Evolutionary conservation across 2,888 invertebrate species (phyloP), one percentile per base, ranked within the genome.

Genomic region (Caenorhabditis zanzibari): DNA sequence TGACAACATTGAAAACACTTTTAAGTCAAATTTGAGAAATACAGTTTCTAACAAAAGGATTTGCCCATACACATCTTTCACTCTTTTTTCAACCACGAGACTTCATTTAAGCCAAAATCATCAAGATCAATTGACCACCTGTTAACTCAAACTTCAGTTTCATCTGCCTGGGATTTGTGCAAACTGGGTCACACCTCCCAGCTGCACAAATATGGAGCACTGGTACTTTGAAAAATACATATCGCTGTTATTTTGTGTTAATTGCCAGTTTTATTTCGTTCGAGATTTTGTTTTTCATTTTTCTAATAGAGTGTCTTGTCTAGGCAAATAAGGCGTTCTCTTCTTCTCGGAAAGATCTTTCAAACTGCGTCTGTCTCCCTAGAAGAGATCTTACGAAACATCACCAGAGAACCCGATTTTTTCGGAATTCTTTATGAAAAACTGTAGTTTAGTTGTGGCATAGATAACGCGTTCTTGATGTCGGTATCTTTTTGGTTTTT

Each of bases 121-220:
- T n/a, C n/a, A n/a, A 38, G 38, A 38, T 38, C 38, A 38, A 10
- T 38, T 12, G 38, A 38, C 38, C 38, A 2, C 19, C 5, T 19
- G 7, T 19, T 19, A 22, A 49, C 19, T 22, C 22, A 49, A 19
- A 49, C 49, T 49, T 49, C 49, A 49, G 22, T 19, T 9, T 19
- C 49, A 49, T n/a, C 22, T 19, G 7, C 19, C 22, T 49, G 49
- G 22, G 19, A 49, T 49, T 47, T 54, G 54, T 24, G 54, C 24
- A 24, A 22, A 52, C 19, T 54, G 49, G 7, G 35, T 22, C 41
- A 24, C 22, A 41, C 19, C 12, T 32, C 5, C 9, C 49, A 61
- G 61, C 61, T 61, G 41, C 10, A 41, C 19, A 61, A 61, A 61
- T 32, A 61, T 7, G 14, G 61, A 61, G 61, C 22, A 14, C 41